Evolutionary conservation across 2,888 invertebrate genomes (phyloP).

Genomic region (Ptychoptera albimana): DNA sequence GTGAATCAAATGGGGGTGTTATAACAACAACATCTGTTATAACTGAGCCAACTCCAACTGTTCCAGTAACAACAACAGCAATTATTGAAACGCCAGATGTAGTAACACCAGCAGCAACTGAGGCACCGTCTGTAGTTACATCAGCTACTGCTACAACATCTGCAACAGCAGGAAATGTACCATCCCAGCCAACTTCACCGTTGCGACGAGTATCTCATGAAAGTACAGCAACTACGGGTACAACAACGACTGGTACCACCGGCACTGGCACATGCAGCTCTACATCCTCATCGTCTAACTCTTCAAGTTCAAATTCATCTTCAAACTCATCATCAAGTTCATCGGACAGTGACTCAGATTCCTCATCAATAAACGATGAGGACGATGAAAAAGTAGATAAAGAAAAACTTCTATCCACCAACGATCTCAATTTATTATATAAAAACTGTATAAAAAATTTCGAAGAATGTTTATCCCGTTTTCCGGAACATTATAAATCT

Average conservation of each 20-base stretch:
- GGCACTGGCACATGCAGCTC: constrained; percentile 28
- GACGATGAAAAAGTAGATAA: constrained; percentile 15
- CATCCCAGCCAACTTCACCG: constrained; percentile 2
- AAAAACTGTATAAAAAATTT: constrained; percentile 57
- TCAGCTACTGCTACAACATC: too few species aligned
- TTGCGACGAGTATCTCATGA: constrained; percentile 13
- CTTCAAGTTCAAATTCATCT: constrained; percentile 33
- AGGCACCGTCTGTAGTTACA: too few species aligned
- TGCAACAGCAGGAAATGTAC: too few species aligned
- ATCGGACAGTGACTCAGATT: constrained; percentile 31
- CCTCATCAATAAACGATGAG: constrained; percentile 11
- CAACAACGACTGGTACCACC: constrained; percentile 21
- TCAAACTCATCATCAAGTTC: constrained; percentile 17
- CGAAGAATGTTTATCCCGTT: constrained; percentile 69
- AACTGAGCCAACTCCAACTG: background rate
- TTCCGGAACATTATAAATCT: constrained; percentile 87
- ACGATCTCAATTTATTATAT: constrained; percentile 30
- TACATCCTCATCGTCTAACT: constrained; percentile 28
- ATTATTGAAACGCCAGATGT: background rate
- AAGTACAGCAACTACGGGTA: constrained; percentile 29
- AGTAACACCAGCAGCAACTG: too few species aligned
- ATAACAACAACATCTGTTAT: too few species aligned
- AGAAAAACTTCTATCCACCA: constrained; percentile 13
- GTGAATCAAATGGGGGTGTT: background rate
- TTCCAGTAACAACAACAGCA: too few species aligned